A percentile compares a stretch with the other conserved stretches of the same genome.
These are phyloP conservation scores for Heterocephalus glaber DNA, from an alignment of 2,113 vertebrate genomes.

Conservation along the genomic window DNA sequence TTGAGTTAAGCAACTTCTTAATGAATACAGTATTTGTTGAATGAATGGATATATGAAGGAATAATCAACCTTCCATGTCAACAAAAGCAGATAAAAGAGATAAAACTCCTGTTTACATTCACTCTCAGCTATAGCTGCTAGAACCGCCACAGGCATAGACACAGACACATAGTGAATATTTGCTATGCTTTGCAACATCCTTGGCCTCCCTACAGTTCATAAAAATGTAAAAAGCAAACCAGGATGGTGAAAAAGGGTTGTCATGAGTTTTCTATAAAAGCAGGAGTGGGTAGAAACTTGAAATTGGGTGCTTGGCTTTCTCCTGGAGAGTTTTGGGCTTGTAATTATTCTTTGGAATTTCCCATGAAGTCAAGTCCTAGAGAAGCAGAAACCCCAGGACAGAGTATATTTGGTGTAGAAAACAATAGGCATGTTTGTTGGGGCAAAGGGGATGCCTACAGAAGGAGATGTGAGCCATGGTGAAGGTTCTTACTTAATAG, in stretches of 20 bases:
- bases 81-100: not conserved
- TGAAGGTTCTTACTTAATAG: not conserved
- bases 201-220: rapidly evolving
- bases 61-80: not conserved
- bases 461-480: not conserved
- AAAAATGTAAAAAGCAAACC: not conserved
- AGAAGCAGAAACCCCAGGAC: not conserved
- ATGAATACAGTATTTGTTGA: not conserved
- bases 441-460: rapidly evolving
- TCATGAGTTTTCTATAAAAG: not conserved
- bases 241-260: rapidly evolving
- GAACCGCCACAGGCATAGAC: not conserved
- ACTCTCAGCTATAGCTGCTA: not conserved
- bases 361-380: not conserved
- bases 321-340: not conserved
- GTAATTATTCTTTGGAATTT: not conserved
- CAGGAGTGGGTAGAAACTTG: not conserved
- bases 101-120: not conserved
- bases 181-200: not conserved
- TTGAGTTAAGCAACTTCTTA: not conserved
- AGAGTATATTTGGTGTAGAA: not conserved
- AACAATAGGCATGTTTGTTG: no score
- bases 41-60: not conserved
- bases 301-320: rapidly evolving
- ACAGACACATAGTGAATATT: not conserved